Percentiles rank a stretch among this genome's conserved stretches.
These are phyloP conservation scores for Druon quercuslanigerum DNA, from an alignment of 1,140 invertebrate genomes.

Conservation along the genomic window DNA sequence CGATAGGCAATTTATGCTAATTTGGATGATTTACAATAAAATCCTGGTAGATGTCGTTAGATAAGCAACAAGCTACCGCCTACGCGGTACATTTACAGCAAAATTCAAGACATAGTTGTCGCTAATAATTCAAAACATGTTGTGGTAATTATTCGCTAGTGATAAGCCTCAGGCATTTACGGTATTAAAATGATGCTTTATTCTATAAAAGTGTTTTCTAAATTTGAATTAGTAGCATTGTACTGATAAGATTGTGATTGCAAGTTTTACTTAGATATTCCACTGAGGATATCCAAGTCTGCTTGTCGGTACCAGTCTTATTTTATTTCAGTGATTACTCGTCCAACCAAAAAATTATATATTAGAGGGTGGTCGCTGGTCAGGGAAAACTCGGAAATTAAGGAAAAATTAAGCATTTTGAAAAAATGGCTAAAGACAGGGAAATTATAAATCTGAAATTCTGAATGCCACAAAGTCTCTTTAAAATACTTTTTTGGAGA, in stretches of 20 bases:
- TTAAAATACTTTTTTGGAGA: too few relatives aligned
- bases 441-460: too few relatives aligned
- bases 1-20: slow-evolving; percentile 6
- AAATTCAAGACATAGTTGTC: slow-evolving; percentile 10
- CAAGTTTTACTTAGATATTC: too few relatives aligned
- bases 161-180: not conserved
- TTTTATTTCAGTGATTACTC: too few relatives aligned
- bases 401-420: too few relatives aligned
- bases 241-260: not conserved
- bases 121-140: not conserved
- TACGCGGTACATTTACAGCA: not conserved
- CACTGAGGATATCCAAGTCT: too few relatives aligned
- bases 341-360: too few relatives aligned
- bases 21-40: slow-evolving; percentile 10
- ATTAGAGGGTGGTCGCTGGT: too few relatives aligned
- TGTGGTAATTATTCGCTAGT: not conserved
- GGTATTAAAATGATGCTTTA: not conserved
- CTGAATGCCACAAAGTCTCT: too few relatives aligned
- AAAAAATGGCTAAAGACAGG: too few relatives aligned
- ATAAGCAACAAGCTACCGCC: not conserved
- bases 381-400: too few relatives aligned
- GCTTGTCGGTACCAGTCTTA: too few relatives aligned
- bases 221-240: not conserved
- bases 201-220: not conserved
- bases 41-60: slow-evolving; percentile 5